Conservation (phyloP, 2,113 vertebrate genomes). For the Edolisoma coerulescens region DNA sequence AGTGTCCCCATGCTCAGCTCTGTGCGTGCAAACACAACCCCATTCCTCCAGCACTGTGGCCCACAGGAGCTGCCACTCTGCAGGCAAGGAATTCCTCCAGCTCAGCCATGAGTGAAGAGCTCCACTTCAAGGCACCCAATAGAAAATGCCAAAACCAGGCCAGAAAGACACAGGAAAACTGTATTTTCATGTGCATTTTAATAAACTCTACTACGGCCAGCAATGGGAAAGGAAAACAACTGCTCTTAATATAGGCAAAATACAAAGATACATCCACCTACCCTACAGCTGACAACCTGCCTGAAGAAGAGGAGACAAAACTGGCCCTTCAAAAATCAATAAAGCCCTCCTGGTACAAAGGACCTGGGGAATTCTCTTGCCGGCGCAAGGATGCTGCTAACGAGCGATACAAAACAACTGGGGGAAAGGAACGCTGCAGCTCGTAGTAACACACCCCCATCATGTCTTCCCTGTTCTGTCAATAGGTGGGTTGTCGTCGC, state of each 20-base stretch:
- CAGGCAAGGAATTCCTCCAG: neutral
- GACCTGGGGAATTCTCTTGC: neutral
- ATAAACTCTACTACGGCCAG: neutral
- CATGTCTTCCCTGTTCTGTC: slow-evolving; percentile 68
- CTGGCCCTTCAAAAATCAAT: slow-evolving; percentile 18
- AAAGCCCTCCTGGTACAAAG: neutral
- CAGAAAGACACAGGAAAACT: neutral
- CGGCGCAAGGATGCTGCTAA: neutral
- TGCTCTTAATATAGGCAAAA: neutral
- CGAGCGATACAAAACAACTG: neutral
- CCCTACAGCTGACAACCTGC: neutral
- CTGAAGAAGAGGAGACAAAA: slow-evolving; percentile 22
- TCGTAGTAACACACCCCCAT: slow-evolving; percentile 72
- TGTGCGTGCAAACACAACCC: rapidly evolving
- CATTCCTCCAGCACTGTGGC: rapidly evolving
- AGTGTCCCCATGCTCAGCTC: rapidly evolving
- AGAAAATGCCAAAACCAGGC: neutral
- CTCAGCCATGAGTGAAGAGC: neutral
- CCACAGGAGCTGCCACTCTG: neutral
- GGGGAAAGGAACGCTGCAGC: slow-evolving; percentile 23
- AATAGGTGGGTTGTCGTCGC: slow-evolving; percentile 71
- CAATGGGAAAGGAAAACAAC: rapidly evolving
- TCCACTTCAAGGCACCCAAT: neutral
- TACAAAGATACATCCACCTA: neutral
- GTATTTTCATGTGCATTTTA: neutral